Evolutionary conservation across 2,113 vertebrate genomes (phyloP).

Genomic region (Lontra canadensis): DNA sequence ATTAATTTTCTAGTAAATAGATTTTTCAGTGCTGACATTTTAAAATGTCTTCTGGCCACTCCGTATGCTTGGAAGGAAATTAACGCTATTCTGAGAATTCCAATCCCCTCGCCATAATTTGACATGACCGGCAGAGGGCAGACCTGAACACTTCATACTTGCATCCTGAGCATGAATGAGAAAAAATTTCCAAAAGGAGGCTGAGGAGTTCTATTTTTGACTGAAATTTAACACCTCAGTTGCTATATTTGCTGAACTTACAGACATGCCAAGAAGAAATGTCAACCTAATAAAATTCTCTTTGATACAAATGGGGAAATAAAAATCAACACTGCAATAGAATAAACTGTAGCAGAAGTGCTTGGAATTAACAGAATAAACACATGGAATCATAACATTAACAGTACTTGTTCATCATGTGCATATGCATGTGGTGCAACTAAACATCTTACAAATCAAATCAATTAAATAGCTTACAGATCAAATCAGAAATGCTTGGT

Average conservation of each 20-base stretch:
- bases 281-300: not conserved
- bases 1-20: not conserved
- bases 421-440: not conserved
- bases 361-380: not conserved
- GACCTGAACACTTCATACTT: not conserved
- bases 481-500: not conserved
- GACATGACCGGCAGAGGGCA: conserved; percentile 66
- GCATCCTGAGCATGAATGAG: not conserved
- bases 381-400: not conserved
- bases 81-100: not conserved
- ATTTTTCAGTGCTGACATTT: not conserved
- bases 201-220: conserved; percentile 33
- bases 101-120: not conserved
- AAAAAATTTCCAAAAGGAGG: conserved; percentile 26
- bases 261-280: not conserved
- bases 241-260: conserved; percentile 45
- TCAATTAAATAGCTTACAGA: not conserved
- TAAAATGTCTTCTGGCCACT: not conserved
- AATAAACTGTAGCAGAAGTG: not conserved
- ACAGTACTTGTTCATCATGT: not conserved
- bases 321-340: not conserved
- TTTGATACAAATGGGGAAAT: not conserved
- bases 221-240: conserved; percentile 16
- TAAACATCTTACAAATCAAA: not conserved
- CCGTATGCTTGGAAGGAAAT: not conserved